Conservation (phyloP, 2,113 vertebrate genomes). For the Micromys minutus region DNA sequence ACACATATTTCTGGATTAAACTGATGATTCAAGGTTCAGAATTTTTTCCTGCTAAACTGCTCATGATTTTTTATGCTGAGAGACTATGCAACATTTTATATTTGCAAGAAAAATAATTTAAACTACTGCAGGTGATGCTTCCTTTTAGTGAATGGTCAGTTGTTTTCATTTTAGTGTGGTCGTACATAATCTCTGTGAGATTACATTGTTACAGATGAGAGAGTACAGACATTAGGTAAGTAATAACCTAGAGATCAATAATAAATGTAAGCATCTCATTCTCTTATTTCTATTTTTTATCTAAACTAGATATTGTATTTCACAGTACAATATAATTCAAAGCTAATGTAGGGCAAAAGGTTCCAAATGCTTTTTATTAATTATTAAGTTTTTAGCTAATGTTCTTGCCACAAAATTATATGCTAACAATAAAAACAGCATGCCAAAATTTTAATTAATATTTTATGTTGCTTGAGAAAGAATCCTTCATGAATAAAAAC, state of each 20-base stretch:
- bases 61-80: neutral
- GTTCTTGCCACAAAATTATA: neutral
- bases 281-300: neutral
- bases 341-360: neutral
- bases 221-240: neutral
- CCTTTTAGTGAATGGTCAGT: too few species aligned
- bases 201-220: neutral
- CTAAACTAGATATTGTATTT: neutral
- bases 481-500: neutral
- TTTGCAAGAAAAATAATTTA: neutral
- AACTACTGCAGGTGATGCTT: rapidly evolving
- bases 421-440: neutral
- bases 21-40: neutral
- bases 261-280: neutral
- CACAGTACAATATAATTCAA: neutral
- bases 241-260: neutral
- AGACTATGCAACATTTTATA: neutral
- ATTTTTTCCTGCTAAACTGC: neutral
- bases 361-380: neutral
- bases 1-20: conserved; percentile 24
- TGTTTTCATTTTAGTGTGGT: neutral
- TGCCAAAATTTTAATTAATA: too few species aligned
- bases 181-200: too few species aligned
- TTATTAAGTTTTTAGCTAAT: neutral
- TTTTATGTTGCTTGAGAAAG: neutral